Percentiles rank a stretch among this genome's conserved stretches.
phyloP scores from a whole-genome alignment of 2,113 vertebrate species.

The Cathartes aura region DNA sequence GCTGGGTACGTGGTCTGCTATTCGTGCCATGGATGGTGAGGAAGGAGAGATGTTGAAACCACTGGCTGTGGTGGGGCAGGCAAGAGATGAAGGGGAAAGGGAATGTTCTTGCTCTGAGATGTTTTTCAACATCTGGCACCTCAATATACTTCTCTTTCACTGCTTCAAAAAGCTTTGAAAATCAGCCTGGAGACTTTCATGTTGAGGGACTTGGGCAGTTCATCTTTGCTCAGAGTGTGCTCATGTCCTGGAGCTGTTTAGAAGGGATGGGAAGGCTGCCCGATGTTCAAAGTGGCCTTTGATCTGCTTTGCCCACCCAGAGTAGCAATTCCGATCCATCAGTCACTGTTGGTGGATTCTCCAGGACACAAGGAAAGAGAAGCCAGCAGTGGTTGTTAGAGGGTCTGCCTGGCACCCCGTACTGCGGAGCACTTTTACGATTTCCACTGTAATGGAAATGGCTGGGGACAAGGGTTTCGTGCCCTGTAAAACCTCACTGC shows the following conservation, averaged over 20 bases:
- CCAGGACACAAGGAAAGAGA: not conserved
- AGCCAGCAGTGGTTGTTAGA: not conserved
- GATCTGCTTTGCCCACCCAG: not conserved
- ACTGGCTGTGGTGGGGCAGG: not conserved
- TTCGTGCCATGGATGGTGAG: not conserved
- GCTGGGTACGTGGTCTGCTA: not conserved
- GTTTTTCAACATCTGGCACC: not conserved
- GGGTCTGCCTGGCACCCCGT: not conserved
- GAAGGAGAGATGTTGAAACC: not conserved
- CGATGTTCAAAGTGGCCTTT: not conserved
- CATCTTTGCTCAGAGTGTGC: not conserved
- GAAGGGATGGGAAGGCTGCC: not conserved
- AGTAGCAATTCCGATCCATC: not conserved
- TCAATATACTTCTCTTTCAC: not conserved
- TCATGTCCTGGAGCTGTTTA: not conserved
- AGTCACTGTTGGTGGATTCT: not conserved
- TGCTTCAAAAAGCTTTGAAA: not conserved
- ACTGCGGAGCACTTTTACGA: fast-evolving
- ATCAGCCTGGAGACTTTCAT: not conserved
- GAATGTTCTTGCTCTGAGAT: not conserved
- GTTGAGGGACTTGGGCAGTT: not conserved
- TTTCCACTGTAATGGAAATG: not conserved
- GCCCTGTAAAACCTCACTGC: not conserved
- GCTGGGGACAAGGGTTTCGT: not conserved
- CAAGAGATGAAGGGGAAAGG: not conserved